Base-by-base conservation (phyloP, 2,113 vertebrate species). In the Spea multiplicata region DNA sequence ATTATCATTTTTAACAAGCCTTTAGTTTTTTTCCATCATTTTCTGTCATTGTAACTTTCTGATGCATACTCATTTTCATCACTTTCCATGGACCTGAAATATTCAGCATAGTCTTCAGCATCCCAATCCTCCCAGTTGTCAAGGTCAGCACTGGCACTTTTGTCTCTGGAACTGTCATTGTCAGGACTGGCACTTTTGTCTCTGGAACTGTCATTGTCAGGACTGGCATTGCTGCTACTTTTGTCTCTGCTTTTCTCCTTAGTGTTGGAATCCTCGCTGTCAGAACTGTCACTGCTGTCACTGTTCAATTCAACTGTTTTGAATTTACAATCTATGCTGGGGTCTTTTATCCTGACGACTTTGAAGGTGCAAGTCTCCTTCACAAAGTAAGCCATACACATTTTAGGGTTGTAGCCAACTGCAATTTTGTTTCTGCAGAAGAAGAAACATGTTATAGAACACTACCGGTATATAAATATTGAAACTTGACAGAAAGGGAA, bases 341-440 rank as follows among this genome's bases (percentile, higher is more conserved):
- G 74, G 45, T 76, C 5, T 9, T 59, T 69, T 7, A 8, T 76
- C 44, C 52, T 76, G 6, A 76, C 66, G 46, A 69, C 74, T 12
- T 0, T 69, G 3, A 8, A 5, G 16, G 14, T 69, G 65, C 74
- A 76, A n/a, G 66, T 61, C 67, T 47, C 65, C 55, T 49, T 61
- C 3, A 30, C 13, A 14, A 61, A 61, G 14, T 13, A 13, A 30
- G 52, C 44, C 2, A 14, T 4, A 49, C 74, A 76, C 1, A 61
- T 45, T 17, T 69, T 76, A n/a, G 66, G 74, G 45, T 76, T 76
- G 74, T 5, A 69, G 68, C 52, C 66, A 13, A 76, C 44, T 48
- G 16, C 52, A 6, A 76, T 13, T 30, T 9, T 16, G 4, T 57
- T 50, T 6, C 74, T 76, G 52, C 8, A 68, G 9, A 30, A 61